These are phyloP conservation scores for Latrodectus elegans DNA, from an alignment of 2,888 invertebrate genomes.

Conservation along the genomic window DNA sequence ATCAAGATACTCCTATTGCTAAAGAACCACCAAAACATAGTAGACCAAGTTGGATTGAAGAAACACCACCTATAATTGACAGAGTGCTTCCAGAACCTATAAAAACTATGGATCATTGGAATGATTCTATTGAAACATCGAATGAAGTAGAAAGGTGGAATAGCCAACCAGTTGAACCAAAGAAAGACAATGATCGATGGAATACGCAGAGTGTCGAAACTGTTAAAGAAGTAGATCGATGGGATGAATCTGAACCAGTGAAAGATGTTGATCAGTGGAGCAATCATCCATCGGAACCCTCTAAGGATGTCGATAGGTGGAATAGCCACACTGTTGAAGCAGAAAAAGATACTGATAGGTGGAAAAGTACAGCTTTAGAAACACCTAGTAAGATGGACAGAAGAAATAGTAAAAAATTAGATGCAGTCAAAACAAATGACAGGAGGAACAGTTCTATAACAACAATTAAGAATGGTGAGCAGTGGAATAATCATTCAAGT, in stretches of 20 bases:
- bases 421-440: slow-evolving; percentile 8
- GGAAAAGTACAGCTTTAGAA: slow-evolving; percentile 22
- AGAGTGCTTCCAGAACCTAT: slow-evolving; percentile 22
- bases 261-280: slow-evolving; percentile 51
- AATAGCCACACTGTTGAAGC: slow-evolving; percentile 13
- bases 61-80: slow-evolving; percentile 11
- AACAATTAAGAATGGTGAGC: slow-evolving; percentile 18
- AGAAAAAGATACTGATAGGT: slow-evolving; percentile 17
- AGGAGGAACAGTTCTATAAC: slow-evolving; percentile 26
- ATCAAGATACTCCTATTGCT: slow-evolving; percentile 6
- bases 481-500: slow-evolving; percentile 34
- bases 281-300: slow-evolving; percentile 15
- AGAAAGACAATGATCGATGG: slow-evolving; percentile 22
- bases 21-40: slow-evolving; percentile 27
- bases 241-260: slow-evolving; percentile 20
- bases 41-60: slow-evolving; percentile 31
- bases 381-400: neutral
- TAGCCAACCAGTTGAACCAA: slow-evolving; percentile 10
- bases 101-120: slow-evolving; percentile 35
- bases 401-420: slow-evolving; percentile 17
- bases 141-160: slow-evolving; percentile 24
- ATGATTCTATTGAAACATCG: neutral
- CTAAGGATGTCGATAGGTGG: slow-evolving; percentile 25
- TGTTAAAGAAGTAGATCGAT: slow-evolving; percentile 1
- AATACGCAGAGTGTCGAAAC: slow-evolving; percentile 11